Base-by-base conservation (phyloP, 2,888 invertebrate species). In the Trachelus iudaicus region DNA sequence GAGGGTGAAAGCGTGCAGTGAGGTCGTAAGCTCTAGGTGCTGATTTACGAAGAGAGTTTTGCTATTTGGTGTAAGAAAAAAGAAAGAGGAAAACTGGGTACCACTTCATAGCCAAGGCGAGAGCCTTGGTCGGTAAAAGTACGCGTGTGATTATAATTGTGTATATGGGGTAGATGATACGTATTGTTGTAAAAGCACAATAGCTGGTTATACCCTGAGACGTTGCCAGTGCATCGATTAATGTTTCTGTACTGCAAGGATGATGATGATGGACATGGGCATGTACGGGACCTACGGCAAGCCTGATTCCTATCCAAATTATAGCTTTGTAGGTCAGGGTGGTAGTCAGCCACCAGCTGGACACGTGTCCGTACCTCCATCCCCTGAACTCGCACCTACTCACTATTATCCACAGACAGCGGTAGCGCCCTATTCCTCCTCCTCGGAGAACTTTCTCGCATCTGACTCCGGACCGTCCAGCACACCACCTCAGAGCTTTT, bases 231-330 rank as follows among this genome's bases (percentile, higher is more conserved):
- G 80, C 82, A 79, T 79, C 81, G 81, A 82, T 89, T 89, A 81
- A 90, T 89, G 89, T 86, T 83, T 86, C 85, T 85, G 86, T 82
- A 83, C 80, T 83, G 87, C 85, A 87, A 91, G 90, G 88, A 95
- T 95, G 95, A 95, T 95, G 95, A 95, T 94, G 94, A 96, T 96
- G 96, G 95, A 96, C 94, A 94, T 96, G 94, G 95, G 95, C 90
- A 95, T 95, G 95, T 95, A 95, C 93, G 94, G 95, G 90, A 90
- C 90, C 81, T 91, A 91, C 87, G 89, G 89, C 86, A 91, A 91
- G 86, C 87, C 90, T 86, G 91, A 91, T 85, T 86, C 90, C 81
- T 91, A 91, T 83, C 89, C 90, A 73, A 89, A 88, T 83, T 90
- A 90, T 85, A 87, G 88, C 75, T 90, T 87, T 83, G 85, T 86